A percentile compares a stretch with the other conserved stretches of the same genome.
phyloP scores from a whole-genome alignment of 1,140 invertebrate species.

The Nylanderia fulva region DNA sequence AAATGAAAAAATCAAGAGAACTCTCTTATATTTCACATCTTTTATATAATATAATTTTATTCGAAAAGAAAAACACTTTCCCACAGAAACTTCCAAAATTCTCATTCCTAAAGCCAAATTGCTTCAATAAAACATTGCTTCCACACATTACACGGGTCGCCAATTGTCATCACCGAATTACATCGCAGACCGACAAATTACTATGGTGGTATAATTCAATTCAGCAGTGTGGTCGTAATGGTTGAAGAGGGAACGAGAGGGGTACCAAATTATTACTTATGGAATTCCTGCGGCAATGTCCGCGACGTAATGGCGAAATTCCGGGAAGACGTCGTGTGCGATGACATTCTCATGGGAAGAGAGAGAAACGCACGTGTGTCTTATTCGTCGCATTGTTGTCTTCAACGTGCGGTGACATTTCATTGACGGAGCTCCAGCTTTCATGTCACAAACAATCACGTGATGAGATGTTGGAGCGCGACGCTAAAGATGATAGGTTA shows the following conservation, averaged over 20 bases:
- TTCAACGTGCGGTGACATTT: constrained; percentile 59
- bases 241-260: neutral
- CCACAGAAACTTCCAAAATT: neutral
- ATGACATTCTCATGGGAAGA: constrained; percentile 32
- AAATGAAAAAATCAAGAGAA: no score
- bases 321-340: constrained; percentile 47
- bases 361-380: neutral
- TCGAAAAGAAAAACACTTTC: neutral
- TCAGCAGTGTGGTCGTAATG: neutral
- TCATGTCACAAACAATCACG: constrained; percentile 5
- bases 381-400: neutral
- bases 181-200: constrained; percentile 51
- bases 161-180: constrained; percentile 53
- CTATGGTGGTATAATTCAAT: constrained; percentile 61
- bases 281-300: constrained; percentile 17
- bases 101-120: neutral
- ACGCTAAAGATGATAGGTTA: neutral
- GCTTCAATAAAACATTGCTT: neutral
- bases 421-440: neutral
- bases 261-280: constrained; percentile 61
- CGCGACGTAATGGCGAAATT: constrained; percentile 60
- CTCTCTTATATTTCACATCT: neutral
- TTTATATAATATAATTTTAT: neutral
- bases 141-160: no score
- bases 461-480: neutral